Evolutionary conservation across 2,888 invertebrate species (phyloP).

Genomic region (Hyppa rectilinea): DNA sequence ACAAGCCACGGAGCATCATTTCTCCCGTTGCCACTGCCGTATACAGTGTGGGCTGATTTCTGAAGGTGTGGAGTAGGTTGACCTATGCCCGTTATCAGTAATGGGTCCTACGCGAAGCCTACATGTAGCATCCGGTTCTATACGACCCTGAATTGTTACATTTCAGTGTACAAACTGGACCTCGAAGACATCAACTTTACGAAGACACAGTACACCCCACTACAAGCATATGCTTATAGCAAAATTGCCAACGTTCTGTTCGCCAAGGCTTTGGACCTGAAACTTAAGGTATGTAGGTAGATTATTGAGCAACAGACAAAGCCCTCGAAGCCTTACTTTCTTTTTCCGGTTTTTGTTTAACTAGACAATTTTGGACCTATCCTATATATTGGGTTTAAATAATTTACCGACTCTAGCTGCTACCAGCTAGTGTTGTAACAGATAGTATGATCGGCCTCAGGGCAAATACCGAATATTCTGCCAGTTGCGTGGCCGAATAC

Average conservation of each 20-base stretch:
- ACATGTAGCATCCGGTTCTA: too few relatives aligned
- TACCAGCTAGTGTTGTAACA: too few relatives aligned
- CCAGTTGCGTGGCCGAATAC: too few relatives aligned
- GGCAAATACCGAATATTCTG: too few relatives aligned
- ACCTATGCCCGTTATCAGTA: not conserved
- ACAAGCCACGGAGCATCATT: not conserved
- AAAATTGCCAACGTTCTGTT: constrained; percentile 95
- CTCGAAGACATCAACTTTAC: constrained; percentile 93
- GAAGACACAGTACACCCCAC: constrained; percentile 90
- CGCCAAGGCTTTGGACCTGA: constrained; percentile 92
- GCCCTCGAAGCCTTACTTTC: too few relatives aligned
- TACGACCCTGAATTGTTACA: not conserved
- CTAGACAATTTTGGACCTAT: too few relatives aligned
- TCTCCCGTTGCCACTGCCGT: not conserved
- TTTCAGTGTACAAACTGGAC: constrained; percentile 88
- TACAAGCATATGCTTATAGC: constrained; percentile 93
- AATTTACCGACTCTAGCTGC: too few relatives aligned
- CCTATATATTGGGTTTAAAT: too few relatives aligned
- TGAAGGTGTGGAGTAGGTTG: not conserved
- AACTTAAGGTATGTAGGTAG: constrained; percentile 92
- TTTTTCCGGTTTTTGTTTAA: too few relatives aligned
- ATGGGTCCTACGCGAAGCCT: not conserved
- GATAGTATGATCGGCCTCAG: too few relatives aligned
- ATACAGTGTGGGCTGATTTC: too few relatives aligned
- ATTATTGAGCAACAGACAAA: too few relatives aligned